These are phyloP conservation scores for Cydia amplana DNA, from an alignment of 1,140 invertebrate species.

Conservation along the genomic window DNA sequence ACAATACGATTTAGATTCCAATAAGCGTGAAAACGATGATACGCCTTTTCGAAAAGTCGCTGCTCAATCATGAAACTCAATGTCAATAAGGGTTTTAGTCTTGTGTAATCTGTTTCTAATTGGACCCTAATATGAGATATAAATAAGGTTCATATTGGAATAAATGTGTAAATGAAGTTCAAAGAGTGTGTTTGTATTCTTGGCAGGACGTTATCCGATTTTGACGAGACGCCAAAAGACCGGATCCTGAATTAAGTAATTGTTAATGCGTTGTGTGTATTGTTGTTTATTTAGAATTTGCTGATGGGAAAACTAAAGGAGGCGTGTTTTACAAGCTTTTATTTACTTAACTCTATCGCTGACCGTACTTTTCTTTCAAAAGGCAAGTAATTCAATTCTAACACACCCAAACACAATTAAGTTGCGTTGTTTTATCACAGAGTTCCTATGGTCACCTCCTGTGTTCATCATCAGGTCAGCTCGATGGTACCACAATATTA, in stretches of 20 bases:
- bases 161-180: neutral
- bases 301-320: neutral
- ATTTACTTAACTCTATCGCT: no score
- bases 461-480: no score
- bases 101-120: neutral
- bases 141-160: neutral
- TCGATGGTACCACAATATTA: no score
- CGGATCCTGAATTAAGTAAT: constrained; percentile 7
- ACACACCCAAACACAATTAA: no score
- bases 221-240: constrained; percentile 8
- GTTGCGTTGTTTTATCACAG: no score
- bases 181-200: neutral
- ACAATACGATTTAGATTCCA: neutral
- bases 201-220: neutral
- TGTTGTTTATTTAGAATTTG: neutral
- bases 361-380: no score
- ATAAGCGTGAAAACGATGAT: neutral
- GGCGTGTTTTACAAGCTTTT: no score
- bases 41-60: neutral
- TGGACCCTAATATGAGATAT: neutral
- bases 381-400: no score
- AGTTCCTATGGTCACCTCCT: no score
- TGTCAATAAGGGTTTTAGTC: neutral
- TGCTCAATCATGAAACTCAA: neutral
- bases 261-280: neutral